Percentiles rank a stretch among this genome's conserved stretches.
Conservation (phyloP, 2,797 vertebrate genomes). For the Sebastes hubbsi region DNA sequence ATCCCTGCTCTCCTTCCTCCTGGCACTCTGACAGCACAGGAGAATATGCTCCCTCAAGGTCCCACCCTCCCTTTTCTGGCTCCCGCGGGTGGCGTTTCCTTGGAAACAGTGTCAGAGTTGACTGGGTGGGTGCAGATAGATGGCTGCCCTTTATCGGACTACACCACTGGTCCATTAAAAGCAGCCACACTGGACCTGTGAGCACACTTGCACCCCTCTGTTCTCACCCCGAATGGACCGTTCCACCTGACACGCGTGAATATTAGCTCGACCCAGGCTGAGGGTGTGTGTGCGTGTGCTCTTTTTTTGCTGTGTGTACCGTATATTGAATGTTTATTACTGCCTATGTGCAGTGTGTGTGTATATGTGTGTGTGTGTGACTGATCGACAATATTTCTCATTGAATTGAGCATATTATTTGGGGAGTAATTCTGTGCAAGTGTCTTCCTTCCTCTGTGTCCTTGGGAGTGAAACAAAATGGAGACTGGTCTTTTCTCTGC, state of each 20-base stretch:
- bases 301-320: background rate
- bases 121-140: slow-evolving; percentile 85
- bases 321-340: slow-evolving; percentile 46
- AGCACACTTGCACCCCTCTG: slow-evolving; percentile 65
- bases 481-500: slow-evolving; percentile 72
- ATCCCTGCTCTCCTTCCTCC: slow-evolving; percentile 72
- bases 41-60: slow-evolving; percentile 84
- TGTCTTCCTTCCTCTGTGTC: slow-evolving; percentile 69
- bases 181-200: slow-evolving; percentile 65
- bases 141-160: slow-evolving; percentile 85
- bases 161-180: slow-evolving; percentile 82
- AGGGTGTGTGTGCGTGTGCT: slow-evolving; percentile 21
- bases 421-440: slow-evolving; percentile 53
- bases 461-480: slow-evolving; percentile 80
- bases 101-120: slow-evolving; percentile 88
- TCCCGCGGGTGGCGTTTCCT: slow-evolving; percentile 84
- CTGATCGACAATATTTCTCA: slow-evolving; percentile 48
- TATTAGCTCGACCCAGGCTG: slow-evolving; percentile 65
- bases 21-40: slow-evolving; percentile 77
- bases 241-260: slow-evolving; percentile 72
- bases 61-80: slow-evolving; percentile 68
- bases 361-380: slow-evolving; percentile 2
- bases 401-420: slow-evolving; percentile 55
- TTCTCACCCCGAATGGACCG: slow-evolving; percentile 67
- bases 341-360: slow-evolving; percentile 7